Evolutionary conservation across 1,140 invertebrate genomes (phyloP), one percentile per base, ranked within the genome.

Genomic region (Drosophila tani): DNA sequence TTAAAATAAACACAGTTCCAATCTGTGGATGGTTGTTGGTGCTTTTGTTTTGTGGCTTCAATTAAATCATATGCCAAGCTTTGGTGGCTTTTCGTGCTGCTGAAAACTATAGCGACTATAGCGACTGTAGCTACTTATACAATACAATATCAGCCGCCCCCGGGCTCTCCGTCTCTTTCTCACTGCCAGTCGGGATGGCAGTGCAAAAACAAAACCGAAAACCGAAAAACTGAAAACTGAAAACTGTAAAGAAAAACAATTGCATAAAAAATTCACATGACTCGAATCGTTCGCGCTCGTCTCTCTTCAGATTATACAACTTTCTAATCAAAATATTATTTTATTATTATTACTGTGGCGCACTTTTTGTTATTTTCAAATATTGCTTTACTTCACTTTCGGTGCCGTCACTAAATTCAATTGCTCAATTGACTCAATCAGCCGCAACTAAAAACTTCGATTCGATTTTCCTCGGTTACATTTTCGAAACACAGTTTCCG

Each of bases 191-290:
- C 24, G 43, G 12, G n/a, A 41, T 51, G 38, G 58, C 47, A 59
- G 79, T 82, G 79, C 80, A 87, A 86, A 86, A 82, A 57, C 47
- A 62, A 68, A 60, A 50, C 47, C 57, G 12, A 79, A 79, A 82
- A 60, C 51, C 9, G 41, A 66, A 71, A 55, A 66, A 19, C n/a
- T 9, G 63, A 59, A 75, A 80, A 75, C 55, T 24, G 21, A 69
- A 80, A 67, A 80, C 69, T 53, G 47, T 57, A 82, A 71, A 86
- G 64, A 77, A 86, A 87, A 86, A 87, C 85, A 87, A 88, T 87
- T 87, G 84, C 83, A 87, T 87, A 88, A 87, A 87, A 88, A 81
- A 87, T 88, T 88, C 83, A 87, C 83, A 88, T 88, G 83, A 66
- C 68, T 83, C 75, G 67, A 77, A 67, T 67, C 79, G 67, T 12